Evolutionary conservation across 1,140 invertebrate genomes (phyloP), one percentile per base, ranked within the genome.

Genomic region (Heterodera schachtii): DNA sequence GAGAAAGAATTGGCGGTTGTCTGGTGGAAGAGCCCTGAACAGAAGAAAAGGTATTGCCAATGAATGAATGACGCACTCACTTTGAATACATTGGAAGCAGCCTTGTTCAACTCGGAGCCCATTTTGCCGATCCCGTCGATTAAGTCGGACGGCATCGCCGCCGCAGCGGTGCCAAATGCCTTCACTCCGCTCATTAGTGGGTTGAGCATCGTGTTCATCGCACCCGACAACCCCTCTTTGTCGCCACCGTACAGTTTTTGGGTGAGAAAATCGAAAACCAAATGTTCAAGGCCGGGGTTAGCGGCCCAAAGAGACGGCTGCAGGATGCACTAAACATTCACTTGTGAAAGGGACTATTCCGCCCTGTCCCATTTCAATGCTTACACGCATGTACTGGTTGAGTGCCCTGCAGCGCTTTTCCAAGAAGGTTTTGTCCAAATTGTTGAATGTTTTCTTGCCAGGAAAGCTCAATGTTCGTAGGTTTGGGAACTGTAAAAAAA

Each of bases 381-480:
- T 75, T 73, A 86, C 93, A 85, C 93, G 92, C 78, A 97, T 91
- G 91, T 96, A 97, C 52, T 92, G 92, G 89, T 96, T 95, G 6
- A 97, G 90, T 91, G 94, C 94, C 79, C 93, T 92, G 92, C 95
- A 95, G 49, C 96, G 91, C 86, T 93, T 94, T 89, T 97, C 95
- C 67, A 98, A 90, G 67, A 97, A 95, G 8, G 93, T 91, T 71
- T 94, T 91, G 78, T 95, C 95, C 90, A 95, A 94, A 90, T 97
- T 97, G 85, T 96, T 95, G 88, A 97, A 95, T 21, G 95, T 94
- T 87, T 96, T 96, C 90, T 98, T 98, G 0, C 94, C 94, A 16
- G 96, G 96, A 88, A 98, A 96, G 43, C 93, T 92, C 43, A 97
- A 90, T 85, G 93, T 94, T 5, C 92, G 92, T 3, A 97, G 89